A percentile compares a stretch with the other conserved stretches of the same genome.
Conservation (phyloP, 2,888 invertebrate genomes). For the Ischnus inquisitorius region DNA sequence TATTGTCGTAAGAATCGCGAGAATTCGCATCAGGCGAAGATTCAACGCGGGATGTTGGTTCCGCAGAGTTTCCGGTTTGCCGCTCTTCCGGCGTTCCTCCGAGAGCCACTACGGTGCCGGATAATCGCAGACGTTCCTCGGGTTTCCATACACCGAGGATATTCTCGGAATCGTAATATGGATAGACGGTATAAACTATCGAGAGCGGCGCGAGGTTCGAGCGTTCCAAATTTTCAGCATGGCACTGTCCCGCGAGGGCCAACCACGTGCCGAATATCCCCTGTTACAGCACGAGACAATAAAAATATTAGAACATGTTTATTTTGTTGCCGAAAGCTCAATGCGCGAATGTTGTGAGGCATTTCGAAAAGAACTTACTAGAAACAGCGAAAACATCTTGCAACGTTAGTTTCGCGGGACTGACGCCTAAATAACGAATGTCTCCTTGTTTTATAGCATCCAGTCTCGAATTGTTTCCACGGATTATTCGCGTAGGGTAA, state of each 20-base stretch:
- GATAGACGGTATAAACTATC: constrained; percentile 72
- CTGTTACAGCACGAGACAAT: constrained; percentile 51
- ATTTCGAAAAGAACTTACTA: constrained; percentile 53
- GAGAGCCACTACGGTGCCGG: constrained; percentile 8
- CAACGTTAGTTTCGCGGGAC: constrained; percentile 46
- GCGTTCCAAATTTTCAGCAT: constrained; percentile 61
- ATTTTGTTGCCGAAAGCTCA: too few species aligned
- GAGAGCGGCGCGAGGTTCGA: constrained; percentile 70
- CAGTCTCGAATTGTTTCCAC: constrained; percentile 22
- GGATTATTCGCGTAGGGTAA: constrained; percentile 47
- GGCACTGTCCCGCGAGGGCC: constrained; percentile 58
- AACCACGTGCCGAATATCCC: constrained; percentile 57
- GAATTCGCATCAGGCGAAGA: constrained; percentile 3
- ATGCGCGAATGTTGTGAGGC: neutral
- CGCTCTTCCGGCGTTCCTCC: neutral
- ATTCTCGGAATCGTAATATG: constrained; percentile 73
- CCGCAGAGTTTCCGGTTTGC: constrained; percentile 16
- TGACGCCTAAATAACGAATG: constrained; percentile 44
- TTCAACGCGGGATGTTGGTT: constrained; percentile 10
- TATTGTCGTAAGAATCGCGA: constrained; percentile 38
- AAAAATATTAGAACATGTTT: constrained; percentile 23
- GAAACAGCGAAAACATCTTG: constrained; percentile 59
- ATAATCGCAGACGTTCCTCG: constrained; percentile 58
- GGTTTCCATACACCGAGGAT: constrained; percentile 68
- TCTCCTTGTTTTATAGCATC: constrained; percentile 53